Percentiles rank a stretch among this genome's conserved stretches.
phyloP scores from a whole-genome alignment of 2,797 vertebrate species.

The Lacerta bilineata region DNA sequence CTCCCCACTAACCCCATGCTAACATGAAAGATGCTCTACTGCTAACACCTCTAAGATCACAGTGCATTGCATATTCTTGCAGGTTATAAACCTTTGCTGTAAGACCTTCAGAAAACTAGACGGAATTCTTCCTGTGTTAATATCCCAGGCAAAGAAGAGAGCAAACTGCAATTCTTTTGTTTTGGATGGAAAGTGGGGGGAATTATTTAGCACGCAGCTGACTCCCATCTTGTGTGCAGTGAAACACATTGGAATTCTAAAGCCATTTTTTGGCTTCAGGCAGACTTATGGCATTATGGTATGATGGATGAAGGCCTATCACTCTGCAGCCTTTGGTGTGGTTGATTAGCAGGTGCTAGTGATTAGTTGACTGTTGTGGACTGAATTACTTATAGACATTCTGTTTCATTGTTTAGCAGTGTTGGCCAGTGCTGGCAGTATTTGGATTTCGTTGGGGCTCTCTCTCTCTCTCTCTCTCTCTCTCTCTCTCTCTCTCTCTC shows the following conservation, averaged over 20 bases:
- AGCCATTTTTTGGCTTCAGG: neutral
- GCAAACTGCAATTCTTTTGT: neutral
- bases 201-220: neutral
- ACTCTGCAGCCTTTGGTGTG: conserved; percentile 19
- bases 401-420: conserved; percentile 1
- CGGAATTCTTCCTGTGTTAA: neutral
- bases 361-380: conserved; percentile 20
- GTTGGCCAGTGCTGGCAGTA: neutral
- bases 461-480: too few relatives aligned
- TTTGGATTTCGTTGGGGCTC: neutral
- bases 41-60: neutral
- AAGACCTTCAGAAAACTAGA: neutral
- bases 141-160: neutral
- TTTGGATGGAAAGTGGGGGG: neutral
- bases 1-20: too few relatives aligned
- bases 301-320: neutral
- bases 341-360: conserved; percentile 28
- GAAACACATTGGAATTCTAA: conserved; percentile 25
- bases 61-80: neutral
- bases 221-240: neutral
- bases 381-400: conserved; percentile 5
- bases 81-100: too few relatives aligned
- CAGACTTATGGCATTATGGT: neutral
- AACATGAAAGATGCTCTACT: neutral
- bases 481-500: too few relatives aligned